These are phyloP conservation scores for Watsonalla cultraria DNA, from an alignment of 2,888 invertebrate species.

Conservation along the genomic window DNA sequence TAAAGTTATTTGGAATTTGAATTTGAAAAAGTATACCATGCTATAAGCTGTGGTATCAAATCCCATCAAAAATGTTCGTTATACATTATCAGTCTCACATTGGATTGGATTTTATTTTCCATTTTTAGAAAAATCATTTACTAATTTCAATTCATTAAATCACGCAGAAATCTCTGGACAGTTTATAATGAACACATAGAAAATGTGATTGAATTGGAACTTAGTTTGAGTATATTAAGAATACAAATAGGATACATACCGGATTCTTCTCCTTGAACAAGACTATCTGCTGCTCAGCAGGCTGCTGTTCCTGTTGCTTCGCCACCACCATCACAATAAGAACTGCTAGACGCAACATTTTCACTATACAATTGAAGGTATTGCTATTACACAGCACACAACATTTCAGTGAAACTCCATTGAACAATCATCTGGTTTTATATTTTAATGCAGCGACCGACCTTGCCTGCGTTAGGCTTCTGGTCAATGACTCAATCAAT, in stretches of 20 bases:
- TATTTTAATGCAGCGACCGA: constrained; percentile 9
- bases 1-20: too few species aligned
- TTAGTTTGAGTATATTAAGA: not conserved
- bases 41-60: too few species aligned
- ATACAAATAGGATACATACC: constrained; percentile 39
- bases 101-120: too few species aligned
- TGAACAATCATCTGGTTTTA: constrained; percentile 5
- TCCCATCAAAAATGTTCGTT: too few species aligned
- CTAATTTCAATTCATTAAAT: too few species aligned
- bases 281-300: constrained; percentile 44
- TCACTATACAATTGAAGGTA: not conserved
- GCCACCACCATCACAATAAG: constrained; percentile 13
- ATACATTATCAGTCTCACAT: too few species aligned
- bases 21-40: too few species aligned
- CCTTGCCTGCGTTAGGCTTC: constrained; percentile 12
- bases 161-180: too few species aligned
- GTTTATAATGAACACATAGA: too few species aligned
- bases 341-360: constrained; percentile 4
- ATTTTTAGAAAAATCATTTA: too few species aligned
- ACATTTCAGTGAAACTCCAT: constrained; percentile 7
- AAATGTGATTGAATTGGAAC: too few species aligned
- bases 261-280: constrained; percentile 39
- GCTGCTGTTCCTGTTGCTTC: constrained; percentile 25
- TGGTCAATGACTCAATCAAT: constrained; percentile 13
- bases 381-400: constrained; percentile 1